Percentiles rank a stretch among this genome's conserved stretches.
Conservation (phyloP, 1,140 invertebrate genomes). For the Trichonephila inaurata region DNA sequence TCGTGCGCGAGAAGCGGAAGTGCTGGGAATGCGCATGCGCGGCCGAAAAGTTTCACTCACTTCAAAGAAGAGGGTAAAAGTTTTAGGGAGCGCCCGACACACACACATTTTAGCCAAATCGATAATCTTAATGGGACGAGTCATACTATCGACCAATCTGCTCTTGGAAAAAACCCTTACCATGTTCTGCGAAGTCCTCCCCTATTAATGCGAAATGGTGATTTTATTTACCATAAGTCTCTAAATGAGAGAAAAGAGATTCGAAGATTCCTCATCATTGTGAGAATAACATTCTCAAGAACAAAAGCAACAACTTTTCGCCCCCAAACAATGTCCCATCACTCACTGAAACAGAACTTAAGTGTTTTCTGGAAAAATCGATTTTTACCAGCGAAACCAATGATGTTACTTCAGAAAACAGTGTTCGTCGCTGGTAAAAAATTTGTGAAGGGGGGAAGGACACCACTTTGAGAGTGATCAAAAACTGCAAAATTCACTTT, state of each 20-base stretch:
- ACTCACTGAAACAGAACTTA: no score
- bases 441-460: no score
- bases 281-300: no score
- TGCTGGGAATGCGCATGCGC: conserved; percentile 25
- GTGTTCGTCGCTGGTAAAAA: no score
- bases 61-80: conserved; percentile 71
- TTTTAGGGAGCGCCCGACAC: conserved; percentile 46
- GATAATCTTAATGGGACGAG: conserved; percentile 63
- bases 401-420: no score
- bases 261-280: background rate
- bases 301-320: no score
- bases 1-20: conserved; percentile 35
- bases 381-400: no score
- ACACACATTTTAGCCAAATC: conserved; percentile 9
- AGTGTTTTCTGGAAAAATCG: no score
- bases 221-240: background rate
- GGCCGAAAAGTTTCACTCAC: conserved; percentile 67
- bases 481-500: no score
- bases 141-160: conserved; percentile 68
- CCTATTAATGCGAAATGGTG: background rate
- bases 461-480: no score
- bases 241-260: background rate
- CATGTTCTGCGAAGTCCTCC: conserved; percentile 3
- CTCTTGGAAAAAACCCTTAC: conserved; percentile 60
- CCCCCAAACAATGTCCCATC: no score